phyloP scores from a whole-genome alignment of 2,113 vertebrate species.

The Tetrao urogallus region DNA sequence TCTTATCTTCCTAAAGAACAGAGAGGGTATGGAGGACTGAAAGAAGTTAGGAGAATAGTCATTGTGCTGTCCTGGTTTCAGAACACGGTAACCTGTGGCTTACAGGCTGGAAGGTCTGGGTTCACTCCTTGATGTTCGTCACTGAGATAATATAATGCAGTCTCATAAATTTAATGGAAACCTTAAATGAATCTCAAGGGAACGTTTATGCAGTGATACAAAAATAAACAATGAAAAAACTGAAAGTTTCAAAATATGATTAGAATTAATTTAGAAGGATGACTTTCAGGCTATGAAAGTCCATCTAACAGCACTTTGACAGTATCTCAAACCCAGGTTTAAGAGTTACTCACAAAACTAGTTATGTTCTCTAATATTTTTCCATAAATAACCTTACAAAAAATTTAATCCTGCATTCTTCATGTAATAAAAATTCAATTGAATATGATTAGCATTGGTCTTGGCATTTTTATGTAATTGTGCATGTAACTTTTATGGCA shows the following conservation, averaged over 20 bases:
- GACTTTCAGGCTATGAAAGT: background rate
- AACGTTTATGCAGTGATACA: background rate
- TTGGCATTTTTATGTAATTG: background rate
- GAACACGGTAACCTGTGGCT: no score
- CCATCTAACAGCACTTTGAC: background rate
- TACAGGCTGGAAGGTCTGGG: accelerated
- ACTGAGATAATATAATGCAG: background rate
- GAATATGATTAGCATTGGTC: slow-evolving; percentile 29
- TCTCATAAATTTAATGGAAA: background rate
- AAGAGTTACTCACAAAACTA: background rate
- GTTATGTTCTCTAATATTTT: background rate
- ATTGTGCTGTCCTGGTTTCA: background rate
- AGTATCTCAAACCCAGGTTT: background rate
- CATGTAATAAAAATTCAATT: background rate
- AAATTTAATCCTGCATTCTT: background rate
- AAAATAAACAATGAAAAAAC: background rate
- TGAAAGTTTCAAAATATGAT: background rate
- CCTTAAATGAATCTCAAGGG: background rate
- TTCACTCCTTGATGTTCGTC: background rate
- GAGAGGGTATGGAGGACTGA: background rate
- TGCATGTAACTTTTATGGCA: background rate
- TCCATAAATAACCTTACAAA: background rate
- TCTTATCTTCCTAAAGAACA: no score
- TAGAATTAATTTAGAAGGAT: background rate
- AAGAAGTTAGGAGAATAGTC: background rate